A percentile compares a stretch with the other conserved stretches of the same genome.
These are phyloP conservation scores for Austrolebias charrua DNA, from an alignment of 2,797 vertebrate genomes.

Conservation along the genomic window DNA sequence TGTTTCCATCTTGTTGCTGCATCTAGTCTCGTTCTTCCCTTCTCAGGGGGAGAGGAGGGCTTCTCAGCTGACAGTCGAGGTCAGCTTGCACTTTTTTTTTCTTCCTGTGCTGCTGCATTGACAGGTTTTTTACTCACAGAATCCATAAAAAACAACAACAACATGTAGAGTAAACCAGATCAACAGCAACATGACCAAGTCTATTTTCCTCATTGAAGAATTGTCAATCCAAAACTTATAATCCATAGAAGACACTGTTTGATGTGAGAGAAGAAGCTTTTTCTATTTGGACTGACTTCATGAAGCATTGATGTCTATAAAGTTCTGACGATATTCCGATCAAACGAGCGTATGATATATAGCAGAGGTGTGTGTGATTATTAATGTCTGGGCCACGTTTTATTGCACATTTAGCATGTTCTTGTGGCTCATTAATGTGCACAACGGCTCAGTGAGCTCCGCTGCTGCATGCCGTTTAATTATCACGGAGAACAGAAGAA, in stretches of 20 bases:
- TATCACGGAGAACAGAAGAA: constrained; percentile 42
- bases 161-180: constrained; percentile 30
- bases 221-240: constrained; percentile 35
- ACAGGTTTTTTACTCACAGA: constrained; percentile 48
- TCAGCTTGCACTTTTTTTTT: constrained; percentile 53
- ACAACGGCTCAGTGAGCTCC: constrained; percentile 50
- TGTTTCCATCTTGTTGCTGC: constrained; percentile 41
- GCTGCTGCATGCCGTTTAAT: constrained; percentile 53
- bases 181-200: constrained; percentile 1
- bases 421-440: constrained; percentile 59
- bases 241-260: constrained; percentile 24
- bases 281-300: constrained; percentile 6
- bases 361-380: constrained; percentile 42
- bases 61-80: constrained; percentile 60
- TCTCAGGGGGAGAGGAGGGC: constrained; percentile 24
- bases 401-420: constrained; percentile 61
- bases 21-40: constrained; percentile 42
- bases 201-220: neutral
- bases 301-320: neutral
- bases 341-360: constrained; percentile 22
- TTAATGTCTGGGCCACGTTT: constrained; percentile 49
- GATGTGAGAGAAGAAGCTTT: constrained; percentile 21
- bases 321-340: constrained; percentile 21
- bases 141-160: constrained; percentile 22
- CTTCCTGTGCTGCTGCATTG: constrained; percentile 45